Conservation (phyloP, 2,888 invertebrate genomes). For the Portevinia maculata region DNA sequence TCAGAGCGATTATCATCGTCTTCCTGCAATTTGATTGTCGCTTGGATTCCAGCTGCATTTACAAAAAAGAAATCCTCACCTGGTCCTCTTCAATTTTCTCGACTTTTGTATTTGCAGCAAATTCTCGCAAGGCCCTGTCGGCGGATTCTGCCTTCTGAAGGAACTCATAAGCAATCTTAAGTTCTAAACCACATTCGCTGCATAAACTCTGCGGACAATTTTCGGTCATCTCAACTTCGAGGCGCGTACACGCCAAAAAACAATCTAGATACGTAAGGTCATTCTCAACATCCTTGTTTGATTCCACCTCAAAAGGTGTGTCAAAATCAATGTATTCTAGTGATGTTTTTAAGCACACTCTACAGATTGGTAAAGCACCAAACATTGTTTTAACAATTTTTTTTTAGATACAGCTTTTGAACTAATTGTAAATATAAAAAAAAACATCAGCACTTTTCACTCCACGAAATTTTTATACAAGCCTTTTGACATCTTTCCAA, state of each 20-base stretch:
- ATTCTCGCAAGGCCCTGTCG: constrained; percentile 67
- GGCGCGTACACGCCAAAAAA: constrained; percentile 75
- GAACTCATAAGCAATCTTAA: constrained; percentile 75
- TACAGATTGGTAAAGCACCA: constrained; percentile 55
- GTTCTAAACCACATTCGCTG: constrained; percentile 72
- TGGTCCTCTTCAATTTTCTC: constrained; percentile 53
- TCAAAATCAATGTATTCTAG: constrained; percentile 62
- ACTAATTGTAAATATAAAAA: constrained; percentile 26
- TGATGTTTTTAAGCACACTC: constrained; percentile 53
- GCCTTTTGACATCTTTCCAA: constrained; percentile 33
- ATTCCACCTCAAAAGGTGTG: constrained; percentile 68
- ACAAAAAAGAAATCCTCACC: no score
- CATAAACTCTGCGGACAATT: constrained; percentile 74
- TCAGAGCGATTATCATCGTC: not conserved
- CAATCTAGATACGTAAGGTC: constrained; percentile 76
- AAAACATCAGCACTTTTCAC: no score
- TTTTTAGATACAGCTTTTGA: not conserved
- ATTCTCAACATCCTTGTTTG: constrained; percentile 15
- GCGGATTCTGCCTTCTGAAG: constrained; percentile 74
- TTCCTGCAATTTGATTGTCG: constrained; percentile 16
- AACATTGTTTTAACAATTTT: constrained; percentile 44
- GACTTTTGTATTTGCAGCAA: constrained; percentile 35
- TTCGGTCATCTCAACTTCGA: constrained; percentile 62
- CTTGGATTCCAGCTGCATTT: no score
- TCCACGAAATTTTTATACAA: constrained; percentile 27